phyloP scores from a whole-genome alignment of 2,797 vertebrate species.

The Sebastes hubbsi region DNA sequence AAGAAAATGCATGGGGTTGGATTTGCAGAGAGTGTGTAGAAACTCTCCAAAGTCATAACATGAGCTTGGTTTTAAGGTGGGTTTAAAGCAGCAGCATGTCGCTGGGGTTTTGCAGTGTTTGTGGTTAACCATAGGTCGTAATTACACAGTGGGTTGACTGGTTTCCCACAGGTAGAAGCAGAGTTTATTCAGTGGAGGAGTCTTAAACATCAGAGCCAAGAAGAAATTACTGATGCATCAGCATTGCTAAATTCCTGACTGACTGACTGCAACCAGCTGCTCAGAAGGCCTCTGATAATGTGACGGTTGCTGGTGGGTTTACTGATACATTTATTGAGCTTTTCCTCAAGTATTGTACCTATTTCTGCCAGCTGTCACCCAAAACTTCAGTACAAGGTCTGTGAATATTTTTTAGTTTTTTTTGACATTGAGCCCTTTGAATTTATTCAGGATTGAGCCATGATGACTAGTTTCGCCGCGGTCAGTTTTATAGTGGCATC shows the following conservation, averaged over 20 bases:
- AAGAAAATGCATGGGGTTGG: not conserved
- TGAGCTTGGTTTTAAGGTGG: slow-evolving; percentile 18
- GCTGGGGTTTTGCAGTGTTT: slow-evolving; percentile 15
- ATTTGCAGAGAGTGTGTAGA: not conserved
- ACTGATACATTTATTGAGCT: not conserved
- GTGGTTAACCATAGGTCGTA: slow-evolving; percentile 50
- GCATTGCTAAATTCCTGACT: slow-evolving; percentile 6
- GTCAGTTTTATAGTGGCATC: not conserved
- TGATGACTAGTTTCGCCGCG: not conserved
- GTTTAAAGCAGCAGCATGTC: slow-evolving; percentile 13
- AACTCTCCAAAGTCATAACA: not conserved
- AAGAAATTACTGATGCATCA: slow-evolving; percentile 31
- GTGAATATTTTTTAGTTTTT: not conserved
- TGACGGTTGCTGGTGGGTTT: not conserved
- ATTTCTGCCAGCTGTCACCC: not conserved
- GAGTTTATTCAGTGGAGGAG: slow-evolving; percentile 16
- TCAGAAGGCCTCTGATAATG: not conserved
- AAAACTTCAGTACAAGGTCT: not conserved
- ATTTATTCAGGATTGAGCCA: no score
- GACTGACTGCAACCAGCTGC: not conserved
- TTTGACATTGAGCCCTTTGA: not conserved
- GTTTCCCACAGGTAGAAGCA: slow-evolving; percentile 49
- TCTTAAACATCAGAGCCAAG: slow-evolving; percentile 12
- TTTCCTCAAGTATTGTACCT: not conserved
- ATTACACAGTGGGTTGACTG: slow-evolving; percentile 17